Conservation (phyloP, 2,113 vertebrate species). For the Rhea pennata region DNA sequence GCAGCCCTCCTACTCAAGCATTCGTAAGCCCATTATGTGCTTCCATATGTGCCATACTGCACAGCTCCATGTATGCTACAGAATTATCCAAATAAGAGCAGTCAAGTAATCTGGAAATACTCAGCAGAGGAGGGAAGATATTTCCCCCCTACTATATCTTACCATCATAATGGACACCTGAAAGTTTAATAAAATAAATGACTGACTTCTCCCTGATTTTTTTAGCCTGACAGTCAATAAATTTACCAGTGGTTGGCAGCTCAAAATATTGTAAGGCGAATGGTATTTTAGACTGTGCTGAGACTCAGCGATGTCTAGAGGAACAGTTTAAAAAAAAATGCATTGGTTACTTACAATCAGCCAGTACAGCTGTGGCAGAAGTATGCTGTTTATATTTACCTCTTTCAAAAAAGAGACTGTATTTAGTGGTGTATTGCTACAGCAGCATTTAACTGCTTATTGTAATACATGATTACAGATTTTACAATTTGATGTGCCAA, state of each 20-base stretch:
- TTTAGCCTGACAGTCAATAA: slow-evolving; percentile 49
- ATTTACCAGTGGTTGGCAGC: slow-evolving; percentile 33
- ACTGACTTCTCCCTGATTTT: slow-evolving; percentile 3
- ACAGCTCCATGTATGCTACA: background rate
- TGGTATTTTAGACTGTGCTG: slow-evolving; percentile 36
- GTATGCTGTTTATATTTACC: slow-evolving; percentile 43
- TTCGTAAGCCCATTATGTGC: slow-evolving; percentile 3
- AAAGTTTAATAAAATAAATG: slow-evolving; percentile 42
- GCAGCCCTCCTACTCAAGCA: background rate
- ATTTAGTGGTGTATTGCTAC: slow-evolving; percentile 21
- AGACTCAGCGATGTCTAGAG: slow-evolving; percentile 16
- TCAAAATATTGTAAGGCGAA: slow-evolving; percentile 20
- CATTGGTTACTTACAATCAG: background rate
- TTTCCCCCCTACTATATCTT: slow-evolving; percentile 35
- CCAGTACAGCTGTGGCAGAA: background rate
- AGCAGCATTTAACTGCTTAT: slow-evolving; percentile 28
- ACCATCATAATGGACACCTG: background rate
- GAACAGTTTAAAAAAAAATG: background rate
- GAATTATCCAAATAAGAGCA: slow-evolving; percentile 19
- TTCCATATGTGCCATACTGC: background rate
- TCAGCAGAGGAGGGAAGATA: background rate
- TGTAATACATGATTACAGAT: slow-evolving; percentile 4
- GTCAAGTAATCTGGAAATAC: slow-evolving; percentile 39
- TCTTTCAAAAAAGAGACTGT: slow-evolving; percentile 12
- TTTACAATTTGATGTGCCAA: slow-evolving; percentile 19